Evolutionary conservation across 2,113 vertebrate genomes (phyloP).

Genomic region (Grallaria varia): DNA sequence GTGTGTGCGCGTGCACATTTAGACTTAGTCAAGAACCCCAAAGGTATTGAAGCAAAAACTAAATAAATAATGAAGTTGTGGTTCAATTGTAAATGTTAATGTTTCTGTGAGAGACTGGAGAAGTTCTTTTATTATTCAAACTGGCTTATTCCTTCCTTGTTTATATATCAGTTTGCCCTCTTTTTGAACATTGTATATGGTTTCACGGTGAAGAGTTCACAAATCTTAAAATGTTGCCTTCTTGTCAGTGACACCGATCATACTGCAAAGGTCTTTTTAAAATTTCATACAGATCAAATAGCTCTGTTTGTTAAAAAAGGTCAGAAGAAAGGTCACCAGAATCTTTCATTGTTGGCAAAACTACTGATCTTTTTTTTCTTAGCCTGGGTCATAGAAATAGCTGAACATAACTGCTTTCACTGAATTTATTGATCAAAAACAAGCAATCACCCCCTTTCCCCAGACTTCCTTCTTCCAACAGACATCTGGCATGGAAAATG

Average conservation of each 20-base stretch:
- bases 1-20: background rate
- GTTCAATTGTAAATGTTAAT: conserved; percentile 9
- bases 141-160: background rate
- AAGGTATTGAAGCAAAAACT: background rate
- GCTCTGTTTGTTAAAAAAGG: conserved; percentile 38
- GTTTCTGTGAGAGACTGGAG: background rate
- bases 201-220: conserved; percentile 29
- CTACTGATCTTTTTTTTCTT: background rate
- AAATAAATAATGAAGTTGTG: conserved; percentile 25
- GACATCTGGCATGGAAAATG: background rate
- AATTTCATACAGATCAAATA: conserved; percentile 44
- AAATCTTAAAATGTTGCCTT: conserved; percentile 24
- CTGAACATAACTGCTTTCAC: background rate
- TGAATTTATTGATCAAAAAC: conserved; percentile 27
- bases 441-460: background rate
- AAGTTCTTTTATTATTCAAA: background rate
- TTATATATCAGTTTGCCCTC: conserved; percentile 15
- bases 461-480: background rate
- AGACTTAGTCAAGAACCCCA: background rate
- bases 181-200: background rate
- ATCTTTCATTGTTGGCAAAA: conserved; percentile 30
- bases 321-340: conserved; percentile 35
- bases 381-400: background rate
- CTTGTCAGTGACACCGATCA: conserved; percentile 1
- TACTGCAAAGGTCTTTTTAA: conserved; percentile 45